phyloP scores from a whole-genome alignment of 2,113 vertebrate species.

The Cyanistes caeruleus region DNA sequence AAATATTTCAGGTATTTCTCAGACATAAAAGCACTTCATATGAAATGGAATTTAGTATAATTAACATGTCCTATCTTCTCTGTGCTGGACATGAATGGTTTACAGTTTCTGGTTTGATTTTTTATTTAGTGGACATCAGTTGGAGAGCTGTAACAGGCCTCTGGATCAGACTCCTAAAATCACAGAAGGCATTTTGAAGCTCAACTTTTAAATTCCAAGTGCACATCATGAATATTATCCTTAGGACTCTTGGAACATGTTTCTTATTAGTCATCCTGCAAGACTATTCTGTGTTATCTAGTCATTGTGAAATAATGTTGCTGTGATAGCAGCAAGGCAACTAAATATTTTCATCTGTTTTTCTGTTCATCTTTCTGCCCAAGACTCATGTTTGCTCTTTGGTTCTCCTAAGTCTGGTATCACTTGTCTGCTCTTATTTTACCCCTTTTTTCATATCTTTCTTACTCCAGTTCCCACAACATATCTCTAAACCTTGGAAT shows the following conservation, averaged over 20 bases:
- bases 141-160: neutral
- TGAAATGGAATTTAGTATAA: neutral
- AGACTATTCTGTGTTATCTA: neutral
- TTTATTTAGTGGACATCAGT: neutral
- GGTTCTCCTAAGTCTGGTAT: neutral
- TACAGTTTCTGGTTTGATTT: neutral
- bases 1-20: neutral
- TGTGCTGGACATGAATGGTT: neutral
- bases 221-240: neutral
- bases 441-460: neutral
- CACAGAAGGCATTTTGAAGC: neutral
- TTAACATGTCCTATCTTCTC: neutral
- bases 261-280: neutral
- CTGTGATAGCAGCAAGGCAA: neutral
- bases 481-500: neutral
- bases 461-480: neutral
- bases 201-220: neutral
- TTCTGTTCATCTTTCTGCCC: neutral
- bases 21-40: neutral
- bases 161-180: neutral
- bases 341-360: neutral
- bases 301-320: neutral
- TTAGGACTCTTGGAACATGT: neutral
- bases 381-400: neutral
- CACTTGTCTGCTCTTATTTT: neutral